phyloP scores from a whole-genome alignment of 37 sponge, comb jelly and placozoan genomes.

The Diacarnus erythraeanus region DNA sequence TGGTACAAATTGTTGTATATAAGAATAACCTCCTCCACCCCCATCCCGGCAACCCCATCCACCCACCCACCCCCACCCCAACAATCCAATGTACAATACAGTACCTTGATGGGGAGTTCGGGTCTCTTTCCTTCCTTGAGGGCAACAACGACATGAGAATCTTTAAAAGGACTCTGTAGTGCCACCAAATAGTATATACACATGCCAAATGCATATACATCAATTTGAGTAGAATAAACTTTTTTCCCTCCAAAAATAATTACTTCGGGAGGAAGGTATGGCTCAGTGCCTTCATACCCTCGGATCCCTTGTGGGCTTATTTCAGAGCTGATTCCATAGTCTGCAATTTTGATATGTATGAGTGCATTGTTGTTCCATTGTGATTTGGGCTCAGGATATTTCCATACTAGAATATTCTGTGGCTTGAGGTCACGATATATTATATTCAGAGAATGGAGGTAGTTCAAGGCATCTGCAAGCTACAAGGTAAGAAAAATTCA shows the following conservation, averaged over 20 bases:
- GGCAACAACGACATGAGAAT: conserved; percentile 23
- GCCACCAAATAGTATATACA: conserved; percentile 68
- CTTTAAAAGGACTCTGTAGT: conserved; percentile 54
- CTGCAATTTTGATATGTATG: conserved; percentile 73
- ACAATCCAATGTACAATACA: no score
- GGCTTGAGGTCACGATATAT: conserved; percentile 87
- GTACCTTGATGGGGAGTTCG: conserved; percentile 52
- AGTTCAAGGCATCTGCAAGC: conserved; percentile 75
- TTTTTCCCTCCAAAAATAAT: conserved; percentile 50
- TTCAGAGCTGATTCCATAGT: conserved; percentile 82
- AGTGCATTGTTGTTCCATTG: conserved; percentile 31
- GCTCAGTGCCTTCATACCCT: conserved; percentile 61
- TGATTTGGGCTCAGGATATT: conserved; percentile 60
- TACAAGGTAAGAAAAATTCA: no score
- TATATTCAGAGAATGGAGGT: conserved; percentile 71
- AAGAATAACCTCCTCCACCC: no score
- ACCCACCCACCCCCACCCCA: no score
- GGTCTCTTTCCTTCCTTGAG: conserved; percentile 59
- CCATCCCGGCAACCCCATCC: no score
- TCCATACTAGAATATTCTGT: conserved; percentile 78
- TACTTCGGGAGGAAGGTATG: conserved; percentile 83
- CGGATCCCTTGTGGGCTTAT: conserved; percentile 67
- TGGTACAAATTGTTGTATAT: no score
- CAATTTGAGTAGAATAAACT: conserved; percentile 67
- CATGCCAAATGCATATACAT: conserved; percentile 81